Conservation (phyloP, 1,140 invertebrate genomes). For the Solenopsis fugax region DNA sequence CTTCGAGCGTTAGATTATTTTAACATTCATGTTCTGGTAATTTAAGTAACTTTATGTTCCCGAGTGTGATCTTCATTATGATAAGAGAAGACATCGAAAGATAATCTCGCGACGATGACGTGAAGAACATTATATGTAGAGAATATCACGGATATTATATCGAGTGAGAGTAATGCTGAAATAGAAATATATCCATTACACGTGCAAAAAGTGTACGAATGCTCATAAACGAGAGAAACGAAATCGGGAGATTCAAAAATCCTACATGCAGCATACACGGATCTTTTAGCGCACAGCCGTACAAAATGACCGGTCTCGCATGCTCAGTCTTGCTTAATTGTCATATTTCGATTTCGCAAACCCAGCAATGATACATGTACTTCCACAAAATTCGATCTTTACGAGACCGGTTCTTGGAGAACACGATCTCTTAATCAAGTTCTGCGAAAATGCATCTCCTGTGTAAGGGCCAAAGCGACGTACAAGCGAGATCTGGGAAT, state of each 20-base stretch:
- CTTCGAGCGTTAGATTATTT: not conserved
- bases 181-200: conserved; percentile 38
- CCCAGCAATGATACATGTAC: not conserved
- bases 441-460: not conserved
- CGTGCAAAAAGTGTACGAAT: conserved; percentile 38
- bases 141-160: not conserved
- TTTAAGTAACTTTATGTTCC: not conserved
- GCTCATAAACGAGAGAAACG: conserved; percentile 19
- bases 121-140: not conserved
- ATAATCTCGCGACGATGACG: not conserved
- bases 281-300: not conserved
- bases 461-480: not conserved
- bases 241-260: conserved; percentile 1
- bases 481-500: not conserved
- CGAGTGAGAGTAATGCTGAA: not conserved
- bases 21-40: not conserved
- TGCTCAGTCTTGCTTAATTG: not conserved
- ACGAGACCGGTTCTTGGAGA: not conserved
- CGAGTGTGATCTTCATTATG: not conserved
- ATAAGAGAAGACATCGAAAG: not conserved
- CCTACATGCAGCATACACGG: conserved; percentile 14
- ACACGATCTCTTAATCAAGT: not conserved
- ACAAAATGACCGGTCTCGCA: conserved; percentile 4
- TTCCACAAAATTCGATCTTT: conserved; percentile 6
- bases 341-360: conserved; percentile 15